These are phyloP conservation scores for Amiota mariae DNA, from an alignment of 2,888 invertebrate genomes.

Conservation along the genomic window DNA sequence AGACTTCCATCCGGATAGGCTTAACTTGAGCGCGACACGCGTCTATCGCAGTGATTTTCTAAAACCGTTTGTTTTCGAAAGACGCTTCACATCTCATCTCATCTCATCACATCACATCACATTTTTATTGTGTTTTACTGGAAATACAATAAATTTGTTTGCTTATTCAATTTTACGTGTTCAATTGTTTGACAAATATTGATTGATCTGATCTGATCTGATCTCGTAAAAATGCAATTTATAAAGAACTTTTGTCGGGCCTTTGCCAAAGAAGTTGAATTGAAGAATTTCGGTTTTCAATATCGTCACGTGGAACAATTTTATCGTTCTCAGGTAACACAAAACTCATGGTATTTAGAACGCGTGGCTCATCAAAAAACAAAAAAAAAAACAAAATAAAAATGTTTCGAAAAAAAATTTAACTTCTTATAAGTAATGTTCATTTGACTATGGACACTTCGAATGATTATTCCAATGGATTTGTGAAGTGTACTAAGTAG, in stretches of 20 bases:
- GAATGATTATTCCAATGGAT: no score
- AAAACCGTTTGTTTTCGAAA: no score
- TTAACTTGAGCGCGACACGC: not conserved
- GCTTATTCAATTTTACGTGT: not conserved
- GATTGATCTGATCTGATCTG: not conserved
- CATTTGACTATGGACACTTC: no score
- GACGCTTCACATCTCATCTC: no score
- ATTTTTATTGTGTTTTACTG: not conserved
- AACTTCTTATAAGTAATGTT: not conserved
- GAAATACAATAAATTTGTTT: not conserved
- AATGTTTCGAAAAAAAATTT: not conserved
- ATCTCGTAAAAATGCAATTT: slow-evolving; percentile 59
- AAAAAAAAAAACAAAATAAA: slow-evolving; percentile 26
- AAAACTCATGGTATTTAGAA: not conserved
- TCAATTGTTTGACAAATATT: not conserved
- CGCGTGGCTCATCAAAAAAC: not conserved
- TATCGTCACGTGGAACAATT: slow-evolving; percentile 68
- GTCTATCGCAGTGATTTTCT: no score
- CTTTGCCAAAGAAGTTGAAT: slow-evolving; percentile 64
- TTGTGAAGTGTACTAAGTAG: no score
- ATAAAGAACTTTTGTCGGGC: slow-evolving; percentile 60
- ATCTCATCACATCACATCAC: no score
- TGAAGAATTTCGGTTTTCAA: slow-evolving; percentile 68
- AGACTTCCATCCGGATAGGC: not conserved
- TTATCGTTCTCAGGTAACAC: slow-evolving; percentile 69